A percentile compares a stretch with the other conserved stretches of the same genome.
Conservation (phyloP, 2,888 invertebrate genomes). For the Andrena bicolor region DNA sequence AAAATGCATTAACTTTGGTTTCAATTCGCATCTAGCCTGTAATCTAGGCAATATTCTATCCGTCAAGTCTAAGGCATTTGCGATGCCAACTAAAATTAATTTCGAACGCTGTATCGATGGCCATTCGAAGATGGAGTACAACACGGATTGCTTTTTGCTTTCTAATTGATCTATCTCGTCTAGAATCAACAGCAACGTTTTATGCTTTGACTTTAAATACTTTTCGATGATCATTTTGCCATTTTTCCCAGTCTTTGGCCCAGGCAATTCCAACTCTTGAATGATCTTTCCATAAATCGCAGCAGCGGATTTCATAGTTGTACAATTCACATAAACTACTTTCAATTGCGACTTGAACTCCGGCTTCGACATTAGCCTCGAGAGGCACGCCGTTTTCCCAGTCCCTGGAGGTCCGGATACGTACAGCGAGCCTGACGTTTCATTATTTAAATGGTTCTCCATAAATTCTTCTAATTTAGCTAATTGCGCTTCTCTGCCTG, state of each 20-base stretch:
- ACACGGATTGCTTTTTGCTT: conserved; percentile 92
- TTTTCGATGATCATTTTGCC: conserved; percentile 89
- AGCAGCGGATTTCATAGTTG: conserved; percentile 93
- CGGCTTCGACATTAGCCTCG: conserved; percentile 89
- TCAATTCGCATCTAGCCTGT: conserved; percentile 90
- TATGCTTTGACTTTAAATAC: conserved; percentile 87
- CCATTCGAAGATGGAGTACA: conserved; percentile 98
- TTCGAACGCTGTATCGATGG: conserved; percentile 90
- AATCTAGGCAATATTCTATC: conserved; percentile 95
- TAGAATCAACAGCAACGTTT: conserved; percentile 93
- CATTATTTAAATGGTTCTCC: conserved; percentile 87
- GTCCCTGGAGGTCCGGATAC: conserved; percentile 99
- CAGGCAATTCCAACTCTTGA: conserved; percentile 88
- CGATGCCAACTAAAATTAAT: conserved; percentile 95
- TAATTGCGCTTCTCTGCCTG: conserved; percentile 93
- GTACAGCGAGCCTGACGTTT: conserved; percentile 93
- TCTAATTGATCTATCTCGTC: conserved; percentile 98
- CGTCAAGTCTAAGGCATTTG: conserved; percentile 98
- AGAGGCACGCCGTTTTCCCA: conserved; percentile 96
- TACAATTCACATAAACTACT: conserved; percentile 94
- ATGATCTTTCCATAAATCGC: conserved; percentile 93
- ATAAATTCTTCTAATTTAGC: conserved; percentile 90
- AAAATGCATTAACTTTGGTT: conserved; percentile 94
- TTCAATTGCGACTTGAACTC: conserved; percentile 88
- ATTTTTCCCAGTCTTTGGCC: conserved; percentile 89